phyloP scores from a whole-genome alignment of 2,113 vertebrate species.

The Pituophis catenifer region DNA sequence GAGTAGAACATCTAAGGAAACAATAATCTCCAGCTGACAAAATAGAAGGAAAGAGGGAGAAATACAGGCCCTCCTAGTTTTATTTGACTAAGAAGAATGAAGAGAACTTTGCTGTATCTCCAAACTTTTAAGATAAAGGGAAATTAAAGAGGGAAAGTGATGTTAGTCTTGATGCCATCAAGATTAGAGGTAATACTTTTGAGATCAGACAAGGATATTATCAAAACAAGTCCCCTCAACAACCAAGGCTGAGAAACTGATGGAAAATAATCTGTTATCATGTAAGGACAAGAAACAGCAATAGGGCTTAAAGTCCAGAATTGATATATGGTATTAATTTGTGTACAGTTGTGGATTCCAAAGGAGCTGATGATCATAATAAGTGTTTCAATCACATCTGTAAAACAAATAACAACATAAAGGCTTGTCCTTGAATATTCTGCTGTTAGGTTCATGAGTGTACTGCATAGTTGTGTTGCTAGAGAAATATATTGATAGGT shows the following conservation, averaged over 20 bases:
- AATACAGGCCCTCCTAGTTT: background rate
- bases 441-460: background rate
- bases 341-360: background rate
- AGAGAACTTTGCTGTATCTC: background rate
- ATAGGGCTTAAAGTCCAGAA: background rate
- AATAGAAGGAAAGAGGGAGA: background rate
- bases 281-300: background rate
- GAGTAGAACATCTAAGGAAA: background rate
- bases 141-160: background rate
- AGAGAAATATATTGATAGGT: background rate
- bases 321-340: background rate
- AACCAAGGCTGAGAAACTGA: background rate
- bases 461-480: background rate
- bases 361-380: background rate
- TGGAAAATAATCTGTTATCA: background rate
- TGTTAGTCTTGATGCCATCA: background rate
- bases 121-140: background rate
- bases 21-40: background rate
- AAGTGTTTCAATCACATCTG: background rate
- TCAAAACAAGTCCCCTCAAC: background rate
- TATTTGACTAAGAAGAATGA: background rate
- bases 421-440: background rate
- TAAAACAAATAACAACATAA: background rate
- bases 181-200: background rate
- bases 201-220: background rate